Conservation (phyloP, 2,888 invertebrate genomes). For the Hypselothyrea guttata region DNA sequence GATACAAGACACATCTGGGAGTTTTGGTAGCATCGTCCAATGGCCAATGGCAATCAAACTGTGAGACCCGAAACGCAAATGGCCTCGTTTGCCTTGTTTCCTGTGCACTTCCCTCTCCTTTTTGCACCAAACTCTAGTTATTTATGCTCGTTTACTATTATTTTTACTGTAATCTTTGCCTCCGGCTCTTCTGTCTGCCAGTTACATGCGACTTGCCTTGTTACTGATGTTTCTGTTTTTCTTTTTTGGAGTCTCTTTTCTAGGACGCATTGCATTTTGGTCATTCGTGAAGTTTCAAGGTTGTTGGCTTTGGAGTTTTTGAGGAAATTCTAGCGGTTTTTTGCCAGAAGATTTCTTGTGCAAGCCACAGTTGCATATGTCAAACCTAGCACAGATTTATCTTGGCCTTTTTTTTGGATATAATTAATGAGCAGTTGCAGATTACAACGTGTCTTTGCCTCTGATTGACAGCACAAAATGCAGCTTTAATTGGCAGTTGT, state of each 20-base stretch:
- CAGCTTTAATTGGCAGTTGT: conserved; percentile 20
- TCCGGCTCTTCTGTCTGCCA: neutral
- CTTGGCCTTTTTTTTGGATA: conserved; percentile 29
- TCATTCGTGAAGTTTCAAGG: conserved; percentile 60
- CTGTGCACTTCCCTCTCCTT: too few species aligned
- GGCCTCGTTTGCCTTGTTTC: neutral
- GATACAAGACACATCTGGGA: conserved; percentile 8
- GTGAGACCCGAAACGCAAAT: neutral
- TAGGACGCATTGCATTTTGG: conserved; percentile 46
- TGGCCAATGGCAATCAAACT: too few species aligned
- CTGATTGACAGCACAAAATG: neutral
- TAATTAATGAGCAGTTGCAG: conserved; percentile 35
- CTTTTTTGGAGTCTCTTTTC: conserved; percentile 28
- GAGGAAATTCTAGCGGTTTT: conserved; percentile 18
- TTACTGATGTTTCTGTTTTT: conserved; percentile 19
- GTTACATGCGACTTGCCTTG: neutral
- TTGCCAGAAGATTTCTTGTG: conserved; percentile 28
- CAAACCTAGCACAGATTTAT: conserved; percentile 32
- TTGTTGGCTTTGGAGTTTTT: conserved; percentile 34
- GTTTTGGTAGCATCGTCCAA: conserved; percentile 17
- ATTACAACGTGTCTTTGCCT: neutral
- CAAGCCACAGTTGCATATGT: conserved; percentile 48
- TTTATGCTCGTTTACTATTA: conserved; percentile 8
- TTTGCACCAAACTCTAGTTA: conserved; percentile 1
- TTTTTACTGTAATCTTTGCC: conserved; percentile 26